Conservation (phyloP, 2,888 invertebrate genomes). For the Tubulanus polymorphus region DNA sequence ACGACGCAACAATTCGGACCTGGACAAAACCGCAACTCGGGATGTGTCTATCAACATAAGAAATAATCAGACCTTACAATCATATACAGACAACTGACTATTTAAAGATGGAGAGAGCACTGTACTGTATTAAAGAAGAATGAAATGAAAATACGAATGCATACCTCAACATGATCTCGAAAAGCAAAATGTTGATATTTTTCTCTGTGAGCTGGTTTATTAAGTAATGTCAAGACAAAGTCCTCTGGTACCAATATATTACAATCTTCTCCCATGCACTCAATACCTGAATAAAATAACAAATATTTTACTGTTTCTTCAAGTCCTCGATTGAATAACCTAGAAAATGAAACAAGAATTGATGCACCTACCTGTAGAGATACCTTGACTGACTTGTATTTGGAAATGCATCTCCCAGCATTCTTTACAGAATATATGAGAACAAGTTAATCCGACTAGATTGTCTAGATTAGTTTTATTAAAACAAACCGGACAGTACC, state of each 20-base stretch:
- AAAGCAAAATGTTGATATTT: slow-evolving; percentile 95
- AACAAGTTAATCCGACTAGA: slow-evolving; percentile 79
- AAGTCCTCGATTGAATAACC: too few relatives aligned
- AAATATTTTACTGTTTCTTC: too few relatives aligned
- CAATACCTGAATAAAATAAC: slow-evolving; percentile 83
- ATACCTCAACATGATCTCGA: slow-evolving; percentile 90
- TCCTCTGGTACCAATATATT: slow-evolving; percentile 93
- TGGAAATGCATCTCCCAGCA: slow-evolving; percentile 97
- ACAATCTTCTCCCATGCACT: slow-evolving; percentile 96
- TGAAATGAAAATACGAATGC: slow-evolving; percentile 22
- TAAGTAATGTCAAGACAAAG: slow-evolving; percentile 81
- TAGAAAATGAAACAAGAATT: background rate
- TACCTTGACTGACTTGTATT: slow-evolving; percentile 88
- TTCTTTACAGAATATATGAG: slow-evolving; percentile 89
- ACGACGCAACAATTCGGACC: slow-evolving; percentile 92
- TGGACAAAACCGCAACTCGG: slow-evolving; percentile 59
- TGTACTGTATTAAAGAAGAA: background rate
- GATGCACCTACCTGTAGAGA: slow-evolving; percentile 58
- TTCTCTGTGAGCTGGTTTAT: slow-evolving; percentile 76
- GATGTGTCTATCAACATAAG: slow-evolving; percentile 41
- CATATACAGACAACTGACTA: background rate
- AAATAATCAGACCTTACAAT: background rate
- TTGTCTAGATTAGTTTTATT: slow-evolving; percentile 24
- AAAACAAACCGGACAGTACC: slow-evolving; percentile 44
- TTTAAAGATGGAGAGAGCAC: background rate